Base-by-base conservation (phyloP, 2,113 vertebrate genomes). In the Epinephelus moara region DNA sequence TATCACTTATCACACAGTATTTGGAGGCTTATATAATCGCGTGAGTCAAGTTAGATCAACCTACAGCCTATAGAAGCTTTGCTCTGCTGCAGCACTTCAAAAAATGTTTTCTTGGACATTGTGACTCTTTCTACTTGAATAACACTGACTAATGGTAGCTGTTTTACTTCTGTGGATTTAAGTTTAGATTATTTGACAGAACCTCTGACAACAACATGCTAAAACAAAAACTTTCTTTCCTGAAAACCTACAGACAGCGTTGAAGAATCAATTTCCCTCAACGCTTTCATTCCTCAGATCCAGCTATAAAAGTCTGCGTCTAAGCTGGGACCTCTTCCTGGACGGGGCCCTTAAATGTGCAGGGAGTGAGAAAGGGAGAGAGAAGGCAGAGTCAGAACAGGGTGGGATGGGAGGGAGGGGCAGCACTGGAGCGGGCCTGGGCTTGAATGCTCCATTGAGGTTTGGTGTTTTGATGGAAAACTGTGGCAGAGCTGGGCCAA, bases 381-480 rank as follows among this genome's bases (percentile, higher is more conserved):
- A 92, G 89, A 81, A 78, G 85, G 78, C 80, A 63, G 82, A 88
- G 89, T 89, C 71, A 80, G 85, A 88, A 75, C 50, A 82, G 85
- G 90, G 91, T 89, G 90, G 86, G 92, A 89, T 86, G 59, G 75
- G 69, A 71, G 69, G 84, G 77, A 86, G 86, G 93, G 91, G 85
- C 90, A 57, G 88, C 55, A 61, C 70, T 88, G 79, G 88, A 92
- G 92, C 92, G 86, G 91, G 93, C 90, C 93, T 85, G 88, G 91
- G 89, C 91, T 93, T 94, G 91, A 94, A 93, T 92, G 87, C 92
- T 95, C 92, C 93, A 94, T 94, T 94, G 93, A 95, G 93, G 93
- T 94, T 95, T 91, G 94, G 93, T 95, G 93, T 93, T 94, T 93
- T 93, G 91, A 93, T 94, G 94, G 92, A 95, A 95, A 95, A 94